Base-by-base conservation (phyloP, 2,113 vertebrate genomes). In the Peucedramus taeniatus region DNA sequence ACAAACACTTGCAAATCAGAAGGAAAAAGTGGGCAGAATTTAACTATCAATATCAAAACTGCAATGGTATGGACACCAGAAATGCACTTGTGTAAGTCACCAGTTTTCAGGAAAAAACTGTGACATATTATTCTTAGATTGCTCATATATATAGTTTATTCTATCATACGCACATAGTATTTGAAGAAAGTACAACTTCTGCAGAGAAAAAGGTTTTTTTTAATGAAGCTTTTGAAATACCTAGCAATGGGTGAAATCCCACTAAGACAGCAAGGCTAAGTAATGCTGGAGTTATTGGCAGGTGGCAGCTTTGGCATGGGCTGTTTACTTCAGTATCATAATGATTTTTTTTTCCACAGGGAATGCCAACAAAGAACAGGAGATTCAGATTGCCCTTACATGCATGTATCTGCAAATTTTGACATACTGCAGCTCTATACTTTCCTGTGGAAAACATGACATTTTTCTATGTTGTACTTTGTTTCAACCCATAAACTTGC, bases 151-250 rank as follows among this genome's bases (percentile, higher is more conserved):
- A 76, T 76, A 24, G n/a, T 21, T 83, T 85, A 50, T 40, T 85
- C 53, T 77, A 45, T 27, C 39, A 68, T 15, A 84, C 79, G 35
- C 10, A 74, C 22, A 63, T 2, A 45, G 9, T 39, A 72, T 50
- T 61, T 91, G 65, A 81, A 66, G 30, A 57, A 81, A 81, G 47
- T 17, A 91, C 10, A 72, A 53, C 11, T 42, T 26, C 8, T 6
- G 3, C 27, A 35, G 12, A 4, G 4, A 13, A 65, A 35, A 50
- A 18, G 8, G 8, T 0, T 0, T 0, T 15, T 92, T 83, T 39
- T 13, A 68, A 64, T 49, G 7, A 79, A 56, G 19, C 6, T 60
- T 79, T 82, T 79, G 16, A 75, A 91, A 76, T 44, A 42, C 31
- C 63, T 90, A 80, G 39, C 20, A 79, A 70, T 9, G 33, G 21